Base-by-base conservation (phyloP, 2,888 invertebrate genomes). In the Monopis laevigella region DNA sequence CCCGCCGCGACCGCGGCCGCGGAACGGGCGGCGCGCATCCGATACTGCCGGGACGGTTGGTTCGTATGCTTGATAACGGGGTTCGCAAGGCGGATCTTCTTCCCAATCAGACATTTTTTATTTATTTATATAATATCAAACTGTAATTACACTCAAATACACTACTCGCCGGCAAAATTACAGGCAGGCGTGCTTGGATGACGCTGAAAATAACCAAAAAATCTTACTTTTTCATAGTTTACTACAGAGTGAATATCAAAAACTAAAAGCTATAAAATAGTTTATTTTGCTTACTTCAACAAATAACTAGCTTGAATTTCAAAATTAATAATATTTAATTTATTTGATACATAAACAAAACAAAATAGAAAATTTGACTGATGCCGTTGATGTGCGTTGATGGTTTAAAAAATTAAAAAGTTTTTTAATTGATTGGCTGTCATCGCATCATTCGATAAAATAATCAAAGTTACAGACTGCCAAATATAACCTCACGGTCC, bases 41-140 rank as follows among this genome's bases (percentile, higher is more conserved):
- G 24, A 49, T 53, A 43, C 52, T 48, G 11, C 50, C 52, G 12
- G n/a, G n/a, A 18, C 41, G 11, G 6, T 32, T 17, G 6, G 16
- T 7, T 14, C 14, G 17, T 8, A n/a, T 7, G 32, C 7, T 17
- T 12, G 30, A 30, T 11, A 8, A 2, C 12, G 7, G 3, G 30
- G 30, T 12, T 30, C 30, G 5, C 6, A 21, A 7, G 24, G 6
- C 24, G 5, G 6, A 30, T 32, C 32, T 10, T 32, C 32, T 4
- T 32, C 32, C 32, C 32, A 32, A 32, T 32, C 32, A 14, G 32
- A 32, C 32, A 32, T 32, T 4, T 32, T 30, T n/a, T 11, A n/a
- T 27, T 6, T 2, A 27, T n/a, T 2, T 10, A 11, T 7, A 24
- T 5, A 5, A 24, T 8, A 11, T 11, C 2, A n/a, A 3, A 2